phyloP scores from a whole-genome alignment of 35 echinoderm and acorn worm species.

The Heliocidaris erythrogramma region DNA sequence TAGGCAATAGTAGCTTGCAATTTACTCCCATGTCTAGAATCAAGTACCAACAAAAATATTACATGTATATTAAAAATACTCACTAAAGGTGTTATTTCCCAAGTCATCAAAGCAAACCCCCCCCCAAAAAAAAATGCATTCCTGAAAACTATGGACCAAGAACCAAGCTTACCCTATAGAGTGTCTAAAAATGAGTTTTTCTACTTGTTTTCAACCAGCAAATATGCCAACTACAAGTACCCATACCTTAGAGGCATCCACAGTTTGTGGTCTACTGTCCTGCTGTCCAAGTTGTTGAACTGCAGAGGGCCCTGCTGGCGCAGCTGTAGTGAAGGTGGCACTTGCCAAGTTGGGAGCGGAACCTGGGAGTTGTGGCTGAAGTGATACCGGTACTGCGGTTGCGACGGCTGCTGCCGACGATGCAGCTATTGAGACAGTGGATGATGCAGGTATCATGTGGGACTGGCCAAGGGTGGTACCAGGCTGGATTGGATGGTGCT shows the following conservation, averaged over 20 bases:
- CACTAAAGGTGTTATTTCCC: too few relatives aligned
- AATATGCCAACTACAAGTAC: background rate
- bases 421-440: background rate
- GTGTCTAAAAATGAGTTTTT: too few relatives aligned
- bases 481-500: background rate
- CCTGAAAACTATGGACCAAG: too few relatives aligned
- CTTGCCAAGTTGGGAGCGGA: background rate
- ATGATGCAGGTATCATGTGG: background rate
- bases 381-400: background rate
- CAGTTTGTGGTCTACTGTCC: background rate
- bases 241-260: slow-evolving; percentile 18
- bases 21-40: too few relatives aligned
- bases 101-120: too few relatives aligned
- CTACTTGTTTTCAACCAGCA: too few relatives aligned
- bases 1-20: too few relatives aligned
- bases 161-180: too few relatives aligned
- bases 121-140: too few relatives aligned
- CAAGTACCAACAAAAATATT: too few relatives aligned
- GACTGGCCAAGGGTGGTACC: background rate
- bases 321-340: background rate
- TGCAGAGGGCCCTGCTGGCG: background rate
- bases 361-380: background rate
- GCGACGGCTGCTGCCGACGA: slow-evolving; percentile 15
- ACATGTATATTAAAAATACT: too few relatives aligned
- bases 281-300: background rate